Percentiles rank a stretch among this genome's conserved stretches.
Conservation (phyloP, 2,888 invertebrate genomes). For the Clusia tigrina region DNA sequence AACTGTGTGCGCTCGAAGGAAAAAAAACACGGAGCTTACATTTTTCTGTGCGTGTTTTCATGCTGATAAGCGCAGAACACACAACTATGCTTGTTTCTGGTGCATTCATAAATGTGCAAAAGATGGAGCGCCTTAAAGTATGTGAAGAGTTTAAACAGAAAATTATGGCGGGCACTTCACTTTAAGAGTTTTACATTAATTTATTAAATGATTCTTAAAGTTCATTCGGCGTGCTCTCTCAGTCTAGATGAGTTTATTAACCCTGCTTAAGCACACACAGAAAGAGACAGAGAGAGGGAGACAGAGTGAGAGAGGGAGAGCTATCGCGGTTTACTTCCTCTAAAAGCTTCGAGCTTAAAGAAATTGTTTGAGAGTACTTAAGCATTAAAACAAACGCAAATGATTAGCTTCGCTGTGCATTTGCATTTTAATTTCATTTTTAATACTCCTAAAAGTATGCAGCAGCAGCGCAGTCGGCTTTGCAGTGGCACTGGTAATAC, state of each 20-base stretch:
- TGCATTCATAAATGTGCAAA: not conserved
- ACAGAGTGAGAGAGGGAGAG: no score
- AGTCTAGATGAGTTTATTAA: no score
- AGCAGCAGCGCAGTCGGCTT: no score
- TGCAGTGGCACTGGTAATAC: not conserved
- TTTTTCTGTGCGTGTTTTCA: constrained; percentile 13
- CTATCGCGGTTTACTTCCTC: no score
- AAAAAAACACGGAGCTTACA: constrained; percentile 13
- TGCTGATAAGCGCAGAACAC: not conserved
- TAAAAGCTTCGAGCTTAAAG: no score
- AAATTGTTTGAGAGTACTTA: not conserved
- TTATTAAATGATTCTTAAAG: not conserved
- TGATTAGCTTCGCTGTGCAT: not conserved
- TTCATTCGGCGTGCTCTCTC: not conserved
- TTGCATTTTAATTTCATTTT: not conserved
- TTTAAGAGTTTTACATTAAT: not conserved
- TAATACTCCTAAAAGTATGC: constrained; percentile 3
- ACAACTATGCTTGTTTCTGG: not conserved
- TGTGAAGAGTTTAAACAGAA: not conserved
- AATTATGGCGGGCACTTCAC: not conserved
- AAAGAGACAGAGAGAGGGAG: no score
- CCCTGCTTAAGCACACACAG: no score
- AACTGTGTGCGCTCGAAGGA: not conserved
- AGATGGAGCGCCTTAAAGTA: not conserved
- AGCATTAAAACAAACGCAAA: not conserved